Percentiles rank a stretch among this genome's conserved stretches.
phyloP scores from a whole-genome alignment of 2,113 vertebrate genomes.

The Riparia riparia region DNA sequence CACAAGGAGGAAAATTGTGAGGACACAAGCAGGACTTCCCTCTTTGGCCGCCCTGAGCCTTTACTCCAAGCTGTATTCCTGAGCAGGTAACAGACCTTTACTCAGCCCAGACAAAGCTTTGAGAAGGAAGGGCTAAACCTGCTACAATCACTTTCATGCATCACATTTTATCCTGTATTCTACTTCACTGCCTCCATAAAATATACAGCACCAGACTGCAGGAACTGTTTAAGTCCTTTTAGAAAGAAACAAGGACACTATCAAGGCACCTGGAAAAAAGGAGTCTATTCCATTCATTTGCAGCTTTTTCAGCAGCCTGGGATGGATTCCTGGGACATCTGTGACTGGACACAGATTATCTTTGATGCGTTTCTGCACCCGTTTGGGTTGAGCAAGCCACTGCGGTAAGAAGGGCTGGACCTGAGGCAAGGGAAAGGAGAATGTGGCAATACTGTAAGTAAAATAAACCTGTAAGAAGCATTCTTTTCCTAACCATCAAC shows the following conservation, averaged over 20 bases:
- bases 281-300: conserved; percentile 81
- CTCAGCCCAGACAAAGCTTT: not conserved
- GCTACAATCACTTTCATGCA: not conserved
- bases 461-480: not conserved
- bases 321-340: conserved; percentile 80
- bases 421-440: conserved; percentile 51
- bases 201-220: not conserved
- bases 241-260: not conserved
- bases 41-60: not conserved
- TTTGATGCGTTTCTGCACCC: conserved; percentile 83
- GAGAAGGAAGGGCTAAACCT: not conserved
- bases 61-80: not conserved
- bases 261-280: conserved; percentile 89
- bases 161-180: not conserved
- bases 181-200: not conserved
- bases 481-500: not conserved
- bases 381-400: conserved; percentile 89
- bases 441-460: fast-evolving
- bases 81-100: not conserved
- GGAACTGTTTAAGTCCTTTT: fast-evolving
- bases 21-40: not conserved
- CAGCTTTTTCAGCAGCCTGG: conserved; percentile 81
- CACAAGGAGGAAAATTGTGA: not conserved
- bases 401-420: conserved; percentile 87
- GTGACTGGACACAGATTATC: conserved; percentile 78